Percentiles rank a stretch among this genome's conserved stretches.
Evolutionary conservation across 2,888 invertebrate genomes (phyloP).

Genomic region (Temnothorax ravouxi): DNA sequence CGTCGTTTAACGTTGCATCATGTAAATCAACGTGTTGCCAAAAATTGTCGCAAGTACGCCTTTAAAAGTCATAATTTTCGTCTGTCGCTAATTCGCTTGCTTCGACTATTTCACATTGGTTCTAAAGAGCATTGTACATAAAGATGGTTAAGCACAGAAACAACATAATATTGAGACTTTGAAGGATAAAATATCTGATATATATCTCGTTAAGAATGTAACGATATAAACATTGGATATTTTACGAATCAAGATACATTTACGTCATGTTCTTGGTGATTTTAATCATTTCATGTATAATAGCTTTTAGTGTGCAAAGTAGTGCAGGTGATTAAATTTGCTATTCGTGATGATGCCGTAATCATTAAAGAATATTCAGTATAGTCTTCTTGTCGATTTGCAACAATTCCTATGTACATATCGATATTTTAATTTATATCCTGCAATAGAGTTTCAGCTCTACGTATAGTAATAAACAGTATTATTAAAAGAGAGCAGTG

Average conservation of each 20-base stretch:
- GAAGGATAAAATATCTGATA: not conserved
- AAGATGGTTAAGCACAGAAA: not conserved
- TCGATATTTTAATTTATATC: not conserved
- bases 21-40: not conserved
- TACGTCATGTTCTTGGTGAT: not conserved
- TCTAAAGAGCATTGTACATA: not conserved
- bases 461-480: not conserved
- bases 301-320: not conserved
- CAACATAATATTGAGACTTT: too few species aligned
- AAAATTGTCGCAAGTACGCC: not conserved
- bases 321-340: not conserved
- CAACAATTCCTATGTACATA: not conserved
- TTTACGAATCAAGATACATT: not conserved
- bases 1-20: not conserved
- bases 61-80: not conserved
- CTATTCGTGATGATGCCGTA: not conserved
- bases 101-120: not conserved
- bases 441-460: not conserved
- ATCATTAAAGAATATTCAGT: not conserved
- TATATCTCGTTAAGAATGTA: not conserved
- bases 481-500: not conserved
- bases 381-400: not conserved
- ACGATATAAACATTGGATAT: not conserved
- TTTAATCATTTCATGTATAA: not conserved
- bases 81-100: not conserved